Base-by-base conservation (phyloP, 2,113 vertebrate genomes). In the Falco punctatus region DNA sequence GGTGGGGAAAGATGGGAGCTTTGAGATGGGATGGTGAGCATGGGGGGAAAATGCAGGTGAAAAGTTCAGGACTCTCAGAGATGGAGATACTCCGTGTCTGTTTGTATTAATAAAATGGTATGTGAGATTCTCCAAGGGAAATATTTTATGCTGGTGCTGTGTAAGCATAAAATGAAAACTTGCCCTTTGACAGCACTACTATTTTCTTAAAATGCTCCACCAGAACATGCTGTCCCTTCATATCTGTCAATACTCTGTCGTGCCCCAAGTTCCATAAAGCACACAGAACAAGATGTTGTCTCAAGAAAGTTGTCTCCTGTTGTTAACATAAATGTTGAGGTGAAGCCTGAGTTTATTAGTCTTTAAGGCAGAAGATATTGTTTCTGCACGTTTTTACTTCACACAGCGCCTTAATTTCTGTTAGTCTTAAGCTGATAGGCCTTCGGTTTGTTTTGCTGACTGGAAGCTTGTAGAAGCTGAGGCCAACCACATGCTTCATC, bases 101-200 rank as follows among this genome's bases (percentile, higher is more conserved):
- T 97, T 97, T 90, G 62, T 54, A 33, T 77, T 90, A 85, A 82
- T 65, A 8, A 90, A 95, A 77, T 1, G 14, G 44, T 57, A 52
- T 1, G 57, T 28, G 69, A 90, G 84, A 88, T 84, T 78, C 90
- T 97, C 95, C 96, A 97, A 97, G 88, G 90, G 96, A 90, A 97
- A 97, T 97, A 97, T 95, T 97, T 97, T 84, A 96, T 84, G 85
- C 90, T 90, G 46, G 65, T 83, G 61, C 28, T 94, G 83, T 75
- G 62, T 55, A 83, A 96, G 84, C 90, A n/a, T 28, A 35, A 49
- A 95, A 94, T 48, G 75, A 96, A 96, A 92, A 86, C 71, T 57
- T 86, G 74, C 90, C 96, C 96, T 97, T 96, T 96, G 95, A 96
- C 95, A 96, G 94, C 49, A 55, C 67, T 46, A 4, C 4, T 96